phyloP scores from a whole-genome alignment of 2,888 invertebrate genomes.

The Caenorhabditis sulstoni region DNA sequence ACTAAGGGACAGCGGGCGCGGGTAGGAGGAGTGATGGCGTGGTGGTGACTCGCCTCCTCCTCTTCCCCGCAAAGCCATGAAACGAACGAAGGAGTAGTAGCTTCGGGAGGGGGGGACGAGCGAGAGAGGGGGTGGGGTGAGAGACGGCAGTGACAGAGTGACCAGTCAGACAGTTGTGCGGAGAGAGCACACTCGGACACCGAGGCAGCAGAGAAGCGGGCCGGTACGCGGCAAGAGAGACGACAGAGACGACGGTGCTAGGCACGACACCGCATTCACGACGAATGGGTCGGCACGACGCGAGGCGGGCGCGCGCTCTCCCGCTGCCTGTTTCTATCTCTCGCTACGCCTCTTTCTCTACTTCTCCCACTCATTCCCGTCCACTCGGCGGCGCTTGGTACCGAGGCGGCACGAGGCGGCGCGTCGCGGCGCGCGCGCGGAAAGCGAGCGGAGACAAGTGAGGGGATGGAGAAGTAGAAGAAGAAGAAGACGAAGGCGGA shows the following conservation, averaged over 20 bases:
- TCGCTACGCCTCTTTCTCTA: neutral
- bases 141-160: constrained; percentile 26
- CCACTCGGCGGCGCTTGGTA: constrained; percentile 42
- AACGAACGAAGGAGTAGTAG: constrained; percentile 20
- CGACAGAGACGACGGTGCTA: constrained; percentile 33
- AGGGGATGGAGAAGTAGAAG: neutral
- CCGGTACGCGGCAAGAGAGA: constrained; percentile 8
- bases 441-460: constrained; percentile 11
- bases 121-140: constrained; percentile 9
- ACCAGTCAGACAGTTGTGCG: constrained; percentile 30
- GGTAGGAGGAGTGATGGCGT: neutral
- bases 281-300: constrained; percentile 58
- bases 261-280: constrained; percentile 48
- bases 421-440: constrained; percentile 53
- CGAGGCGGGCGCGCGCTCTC: neutral
- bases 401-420: constrained; percentile 56
- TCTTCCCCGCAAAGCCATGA: too few relatives aligned
- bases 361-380: neutral
- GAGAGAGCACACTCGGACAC: constrained; percentile 10
- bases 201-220: constrained; percentile 24
- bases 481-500: neutral
- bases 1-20: neutral
- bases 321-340: neutral
- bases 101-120: neutral
- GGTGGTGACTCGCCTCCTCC: neutral